phyloP scores from a whole-genome alignment of 2,113 vertebrate species.

The Ahaetulla prasina region DNA sequence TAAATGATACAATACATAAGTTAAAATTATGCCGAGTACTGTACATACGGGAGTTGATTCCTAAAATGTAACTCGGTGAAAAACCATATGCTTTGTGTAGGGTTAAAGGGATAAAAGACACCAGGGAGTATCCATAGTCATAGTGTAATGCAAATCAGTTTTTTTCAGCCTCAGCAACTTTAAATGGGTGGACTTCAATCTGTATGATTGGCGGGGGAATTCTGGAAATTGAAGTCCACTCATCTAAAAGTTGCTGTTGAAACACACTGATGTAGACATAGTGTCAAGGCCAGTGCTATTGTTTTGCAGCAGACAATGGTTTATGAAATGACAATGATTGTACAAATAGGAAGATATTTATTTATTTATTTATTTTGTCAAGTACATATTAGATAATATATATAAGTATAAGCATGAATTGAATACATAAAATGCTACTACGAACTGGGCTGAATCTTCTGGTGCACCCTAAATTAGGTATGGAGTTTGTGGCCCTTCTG shows the following conservation, averaged over 20 bases:
- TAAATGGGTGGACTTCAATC: neutral
- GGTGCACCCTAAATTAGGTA: neutral
- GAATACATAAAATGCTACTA: no score
- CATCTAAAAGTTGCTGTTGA: neutral
- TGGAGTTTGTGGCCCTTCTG: neutral
- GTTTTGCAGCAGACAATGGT: neutral
- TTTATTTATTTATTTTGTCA: no score
- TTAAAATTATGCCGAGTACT: neutral
- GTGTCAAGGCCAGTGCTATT: neutral
- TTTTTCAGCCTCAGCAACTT: neutral
- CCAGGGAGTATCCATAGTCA: neutral
- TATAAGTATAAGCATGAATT: no score
- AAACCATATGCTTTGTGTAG: neutral
- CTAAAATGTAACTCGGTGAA: neutral
- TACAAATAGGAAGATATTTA: neutral
- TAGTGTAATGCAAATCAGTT: neutral
- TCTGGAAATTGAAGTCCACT: neutral
- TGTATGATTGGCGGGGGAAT: neutral
- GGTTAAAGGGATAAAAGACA: neutral
- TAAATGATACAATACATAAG: neutral
- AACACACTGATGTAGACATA: neutral
- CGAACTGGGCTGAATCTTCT: neutral
- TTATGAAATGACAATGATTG: neutral
- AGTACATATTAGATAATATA: no score
- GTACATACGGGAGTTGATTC: neutral